These are phyloP conservation scores for Cyrtorhinus lividipennis DNA, from an alignment of 1,140 invertebrate genomes.

Conservation along the genomic window DNA sequence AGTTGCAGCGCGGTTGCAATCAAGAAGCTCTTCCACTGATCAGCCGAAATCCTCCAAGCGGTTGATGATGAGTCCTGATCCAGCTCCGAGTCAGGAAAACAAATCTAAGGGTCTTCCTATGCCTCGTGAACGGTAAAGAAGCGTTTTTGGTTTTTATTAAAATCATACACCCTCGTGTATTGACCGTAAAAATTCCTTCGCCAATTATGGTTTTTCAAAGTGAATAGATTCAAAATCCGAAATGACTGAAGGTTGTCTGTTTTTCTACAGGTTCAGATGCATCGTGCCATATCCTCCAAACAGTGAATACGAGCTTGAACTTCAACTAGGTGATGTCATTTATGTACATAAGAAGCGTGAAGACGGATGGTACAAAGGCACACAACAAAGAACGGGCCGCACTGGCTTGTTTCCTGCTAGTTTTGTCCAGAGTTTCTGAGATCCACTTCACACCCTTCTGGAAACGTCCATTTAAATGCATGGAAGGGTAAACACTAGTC, in stretches of 20 bases:
- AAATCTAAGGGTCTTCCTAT: neutral
- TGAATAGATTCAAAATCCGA: too few species aligned
- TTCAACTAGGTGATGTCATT: conserved; percentile 83
- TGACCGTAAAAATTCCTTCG: too few species aligned
- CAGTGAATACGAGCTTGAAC: conserved; percentile 77
- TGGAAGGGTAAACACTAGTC: conserved; percentile 12
- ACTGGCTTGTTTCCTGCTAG: conserved; percentile 86
- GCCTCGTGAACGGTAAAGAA: neutral
- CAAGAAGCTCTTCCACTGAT: neutral
- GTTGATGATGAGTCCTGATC: neutral
- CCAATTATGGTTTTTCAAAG: too few species aligned
- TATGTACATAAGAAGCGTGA: conserved; percentile 83
- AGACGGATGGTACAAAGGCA: conserved; percentile 92
- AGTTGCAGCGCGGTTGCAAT: neutral
- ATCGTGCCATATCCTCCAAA: conserved; percentile 91
- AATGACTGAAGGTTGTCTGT: too few species aligned
- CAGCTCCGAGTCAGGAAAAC: neutral
- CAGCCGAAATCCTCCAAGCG: neutral
- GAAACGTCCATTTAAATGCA: conserved; percentile 7
- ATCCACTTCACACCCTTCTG: conserved; percentile 19
- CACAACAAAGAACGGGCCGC: conserved; percentile 71
- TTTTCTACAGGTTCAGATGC: conserved; percentile 62
- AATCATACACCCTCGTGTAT: too few species aligned
- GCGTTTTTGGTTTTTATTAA: too few species aligned
- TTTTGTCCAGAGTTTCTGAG: conserved; percentile 67